Conservation (phyloP, 1,140 invertebrate species). For the Penaeus chinensis region DNA sequence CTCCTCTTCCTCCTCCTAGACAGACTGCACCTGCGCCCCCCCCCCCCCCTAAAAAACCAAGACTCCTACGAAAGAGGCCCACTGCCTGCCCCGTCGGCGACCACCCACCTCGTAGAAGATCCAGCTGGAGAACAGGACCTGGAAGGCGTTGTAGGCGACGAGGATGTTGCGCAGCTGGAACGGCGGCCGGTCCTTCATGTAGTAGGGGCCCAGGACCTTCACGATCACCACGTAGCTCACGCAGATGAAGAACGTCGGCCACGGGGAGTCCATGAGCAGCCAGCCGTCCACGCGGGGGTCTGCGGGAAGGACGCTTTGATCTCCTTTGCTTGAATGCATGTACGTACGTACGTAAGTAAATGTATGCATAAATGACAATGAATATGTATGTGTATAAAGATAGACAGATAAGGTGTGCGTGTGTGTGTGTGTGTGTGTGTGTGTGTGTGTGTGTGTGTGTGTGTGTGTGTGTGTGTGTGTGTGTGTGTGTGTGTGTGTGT, state of each 20-base stretch:
- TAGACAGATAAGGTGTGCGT: no score
- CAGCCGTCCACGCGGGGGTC: slow-evolving; percentile 91
- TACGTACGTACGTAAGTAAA: no score
- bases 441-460: no score
- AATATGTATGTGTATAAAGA: no score
- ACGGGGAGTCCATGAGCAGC: slow-evolving; percentile 91
- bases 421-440: no score
- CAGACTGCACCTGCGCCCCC: no score
- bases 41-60: neutral
- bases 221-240: slow-evolving; percentile 87
- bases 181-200: slow-evolving; percentile 89
- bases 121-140: slow-evolving; percentile 86
- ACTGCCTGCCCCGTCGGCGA: neutral
- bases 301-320: neutral
- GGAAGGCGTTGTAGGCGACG: slow-evolving; percentile 85
- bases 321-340: no score
- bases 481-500: no score
- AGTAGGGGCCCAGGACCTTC: slow-evolving; percentile 82
- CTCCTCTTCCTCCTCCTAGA: no score
- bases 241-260: slow-evolving; percentile 87
- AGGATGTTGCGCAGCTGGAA: slow-evolving; percentile 82
- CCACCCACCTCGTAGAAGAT: slow-evolving; percentile 82
- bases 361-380: no score
- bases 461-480: no score
- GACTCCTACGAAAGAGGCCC: neutral